These are phyloP conservation scores for Darevskia mixta DNA, from an alignment of 2,797 vertebrate species.

Conservation along the genomic window DNA sequence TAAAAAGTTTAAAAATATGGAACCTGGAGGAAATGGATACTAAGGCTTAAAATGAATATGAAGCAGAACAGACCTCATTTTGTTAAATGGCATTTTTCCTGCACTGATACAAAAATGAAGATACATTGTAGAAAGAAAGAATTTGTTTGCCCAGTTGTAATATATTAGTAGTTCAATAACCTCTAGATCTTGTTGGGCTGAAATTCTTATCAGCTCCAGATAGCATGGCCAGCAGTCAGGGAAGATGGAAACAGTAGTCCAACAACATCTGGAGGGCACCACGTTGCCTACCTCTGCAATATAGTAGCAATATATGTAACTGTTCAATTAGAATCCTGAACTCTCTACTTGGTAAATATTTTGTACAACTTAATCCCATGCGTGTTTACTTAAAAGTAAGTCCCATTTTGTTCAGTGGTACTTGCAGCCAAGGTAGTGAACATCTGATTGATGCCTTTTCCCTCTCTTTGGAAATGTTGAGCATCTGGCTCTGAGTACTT, in stretches of 20 bases:
- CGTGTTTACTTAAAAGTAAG: neutral
- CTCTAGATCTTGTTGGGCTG: no score
- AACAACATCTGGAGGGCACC: neutral
- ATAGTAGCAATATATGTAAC: neutral
- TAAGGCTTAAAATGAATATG: slow-evolving; percentile 34
- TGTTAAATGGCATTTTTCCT: slow-evolving; percentile 33
- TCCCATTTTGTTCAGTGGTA: neutral
- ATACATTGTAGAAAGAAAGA: slow-evolving; percentile 27
- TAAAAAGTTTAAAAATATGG: slow-evolving; percentile 35
- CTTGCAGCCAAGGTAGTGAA: neutral
- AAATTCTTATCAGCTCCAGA: no score
- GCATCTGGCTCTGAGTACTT: neutral
- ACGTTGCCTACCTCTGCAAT: neutral
- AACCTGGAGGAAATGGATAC: slow-evolving; percentile 13
- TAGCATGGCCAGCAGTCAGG: no score
- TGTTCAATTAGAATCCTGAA: neutral
- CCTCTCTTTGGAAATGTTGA: neutral
- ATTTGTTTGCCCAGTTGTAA: slow-evolving; percentile 34
- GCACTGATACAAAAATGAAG: slow-evolving; percentile 42
- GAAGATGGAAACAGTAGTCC: no score
- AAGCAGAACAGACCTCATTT: slow-evolving; percentile 16
- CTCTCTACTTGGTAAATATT: neutral
- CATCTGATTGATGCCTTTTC: neutral
- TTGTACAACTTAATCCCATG: neutral
- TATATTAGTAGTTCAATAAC: no score